A percentile compares a stretch with the other conserved stretches of the same genome.
Evolutionary conservation across 2,797 vertebrate genomes (phyloP).

Genomic region (Picus viridis): DNA sequence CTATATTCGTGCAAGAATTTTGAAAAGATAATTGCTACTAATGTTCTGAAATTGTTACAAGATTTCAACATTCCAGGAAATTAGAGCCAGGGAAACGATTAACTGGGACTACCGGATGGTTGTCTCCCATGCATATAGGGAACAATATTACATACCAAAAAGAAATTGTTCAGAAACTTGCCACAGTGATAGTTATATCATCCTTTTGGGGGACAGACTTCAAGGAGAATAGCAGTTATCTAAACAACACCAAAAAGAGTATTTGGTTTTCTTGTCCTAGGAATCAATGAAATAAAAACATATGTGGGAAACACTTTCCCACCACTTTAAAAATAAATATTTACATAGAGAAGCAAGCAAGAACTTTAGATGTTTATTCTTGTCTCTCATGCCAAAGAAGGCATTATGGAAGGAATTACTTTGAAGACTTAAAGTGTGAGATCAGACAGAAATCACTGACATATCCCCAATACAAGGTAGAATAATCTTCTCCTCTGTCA

Average conservation of each 20-base stretch:
- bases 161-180: background rate
- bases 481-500: conserved; percentile 52
- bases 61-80: background rate
- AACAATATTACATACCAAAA: background rate
- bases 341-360: background rate
- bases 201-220: background rate
- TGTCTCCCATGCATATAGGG: background rate
- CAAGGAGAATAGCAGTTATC: background rate
- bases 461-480: conserved; percentile 21
- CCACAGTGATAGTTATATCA: background rate
- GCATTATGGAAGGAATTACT: conserved; percentile 35
- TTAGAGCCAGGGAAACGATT: background rate
- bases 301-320: background rate
- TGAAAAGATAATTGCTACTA: background rate
- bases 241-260: background rate
- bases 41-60: background rate
- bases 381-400: background rate
- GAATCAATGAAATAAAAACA: background rate
- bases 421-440: conserved; percentile 37
- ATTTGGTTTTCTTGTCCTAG: background rate
- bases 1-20: background rate
- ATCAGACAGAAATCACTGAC: conserved; percentile 55
- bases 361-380: background rate
- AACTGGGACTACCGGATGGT: background rate
- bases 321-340: background rate